A percentile compares a stretch with the other conserved stretches of the same genome.
These are phyloP conservation scores for Heliconius eleuchia DNA, from an alignment of 1,140 invertebrate genomes.

Conservation along the genomic window DNA sequence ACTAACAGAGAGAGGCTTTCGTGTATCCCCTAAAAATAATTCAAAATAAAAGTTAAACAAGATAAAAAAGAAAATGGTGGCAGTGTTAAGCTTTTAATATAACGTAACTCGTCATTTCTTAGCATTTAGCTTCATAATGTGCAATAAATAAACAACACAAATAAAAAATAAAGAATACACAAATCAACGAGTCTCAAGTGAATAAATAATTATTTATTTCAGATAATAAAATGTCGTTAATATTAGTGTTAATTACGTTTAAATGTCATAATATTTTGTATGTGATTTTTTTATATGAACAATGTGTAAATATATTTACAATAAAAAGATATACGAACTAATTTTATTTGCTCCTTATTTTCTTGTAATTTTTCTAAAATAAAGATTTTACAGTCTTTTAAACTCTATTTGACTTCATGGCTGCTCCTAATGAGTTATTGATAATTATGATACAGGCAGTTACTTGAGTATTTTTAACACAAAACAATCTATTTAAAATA, in stretches of 20 bases:
- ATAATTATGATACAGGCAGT: neutral
- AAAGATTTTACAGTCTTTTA: neutral
- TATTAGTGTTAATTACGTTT: neutral
- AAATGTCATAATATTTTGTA: conserved; percentile 58
- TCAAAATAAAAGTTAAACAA: too few relatives aligned
- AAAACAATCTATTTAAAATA: neutral
- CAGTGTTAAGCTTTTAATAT: neutral
- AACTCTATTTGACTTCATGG: neutral
- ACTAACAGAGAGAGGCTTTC: conserved; percentile 27
- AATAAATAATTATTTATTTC: conserved; percentile 47
- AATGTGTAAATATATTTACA: conserved; percentile 65
- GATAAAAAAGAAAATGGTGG: neutral
- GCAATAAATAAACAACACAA: neutral
- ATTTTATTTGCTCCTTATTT: conserved; percentile 17
- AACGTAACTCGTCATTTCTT: neutral
- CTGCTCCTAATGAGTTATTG: neutral
- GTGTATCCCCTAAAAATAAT: too few relatives aligned
- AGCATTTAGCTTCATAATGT: neutral
- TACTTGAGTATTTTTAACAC: neutral
- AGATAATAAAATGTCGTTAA: conserved; percentile 30
- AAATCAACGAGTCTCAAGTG: conserved; percentile 12
- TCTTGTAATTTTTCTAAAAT: neutral
- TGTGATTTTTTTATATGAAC: conserved; percentile 55
- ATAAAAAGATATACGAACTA: conserved; percentile 40
- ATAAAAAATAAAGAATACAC: neutral